A percentile compares a stretch with the other conserved stretches of the same genome.
Evolutionary conservation across 2,797 vertebrate genomes (phyloP).

Genomic region (Mastacembelus armatus): DNA sequence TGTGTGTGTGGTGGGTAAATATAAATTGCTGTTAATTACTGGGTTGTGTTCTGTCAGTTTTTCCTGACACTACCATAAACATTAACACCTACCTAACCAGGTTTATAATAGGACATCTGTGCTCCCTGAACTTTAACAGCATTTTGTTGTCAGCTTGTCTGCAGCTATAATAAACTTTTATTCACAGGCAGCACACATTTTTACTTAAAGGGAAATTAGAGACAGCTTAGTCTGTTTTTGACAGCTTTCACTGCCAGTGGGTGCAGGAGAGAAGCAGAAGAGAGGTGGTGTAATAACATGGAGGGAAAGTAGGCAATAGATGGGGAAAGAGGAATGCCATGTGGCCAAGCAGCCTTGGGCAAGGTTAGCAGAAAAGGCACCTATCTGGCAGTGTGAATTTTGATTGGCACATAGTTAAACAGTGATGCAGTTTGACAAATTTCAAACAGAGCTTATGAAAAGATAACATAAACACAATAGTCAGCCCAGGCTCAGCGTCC

Average conservation of each 20-base stretch:
- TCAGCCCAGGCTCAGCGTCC: constrained; percentile 85
- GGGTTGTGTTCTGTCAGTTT: constrained; percentile 85
- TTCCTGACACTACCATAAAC: constrained; percentile 88
- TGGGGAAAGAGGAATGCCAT: constrained; percentile 47
- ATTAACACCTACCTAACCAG: constrained; percentile 86
- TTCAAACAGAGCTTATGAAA: constrained; percentile 93
- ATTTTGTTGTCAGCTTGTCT: constrained; percentile 79
- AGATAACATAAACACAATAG: constrained; percentile 92
- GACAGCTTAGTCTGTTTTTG: constrained; percentile 75
- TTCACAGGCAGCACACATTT: constrained; percentile 82
- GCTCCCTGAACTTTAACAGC: constrained; percentile 81
- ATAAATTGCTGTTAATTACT: constrained; percentile 88
- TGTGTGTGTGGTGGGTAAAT: constrained; percentile 72
- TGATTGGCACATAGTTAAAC: constrained; percentile 93
- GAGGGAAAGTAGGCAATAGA: background rate
- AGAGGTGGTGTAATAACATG: background rate
- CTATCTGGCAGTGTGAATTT: constrained; percentile 89
- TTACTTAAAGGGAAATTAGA: constrained; percentile 82
- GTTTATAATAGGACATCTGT: constrained; percentile 81
- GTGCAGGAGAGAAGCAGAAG: background rate
- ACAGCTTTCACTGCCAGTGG: constrained; percentile 68
- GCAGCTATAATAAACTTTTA: constrained; percentile 83
- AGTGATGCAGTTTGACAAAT: constrained; percentile 98
- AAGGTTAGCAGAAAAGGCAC: constrained; percentile 83
- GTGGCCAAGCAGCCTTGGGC: constrained; percentile 87